Conservation (phyloP, 2,888 invertebrate species). For the Zootermopsis nevadensis region DNA sequence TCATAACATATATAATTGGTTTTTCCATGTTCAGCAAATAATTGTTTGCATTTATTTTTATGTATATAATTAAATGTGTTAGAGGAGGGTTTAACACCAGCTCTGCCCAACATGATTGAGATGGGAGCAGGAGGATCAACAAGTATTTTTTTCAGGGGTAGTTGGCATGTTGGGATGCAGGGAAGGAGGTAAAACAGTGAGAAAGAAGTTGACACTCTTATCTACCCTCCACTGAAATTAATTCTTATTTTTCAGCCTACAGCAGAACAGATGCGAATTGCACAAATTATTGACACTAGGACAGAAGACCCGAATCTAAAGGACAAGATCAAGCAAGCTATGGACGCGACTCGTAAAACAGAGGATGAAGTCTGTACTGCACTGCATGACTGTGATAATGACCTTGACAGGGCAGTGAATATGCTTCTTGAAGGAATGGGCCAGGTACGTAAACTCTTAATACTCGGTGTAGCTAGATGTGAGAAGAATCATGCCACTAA, state of each 20-base stretch:
- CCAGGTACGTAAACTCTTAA: conserved; percentile 63
- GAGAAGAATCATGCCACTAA: too few relatives aligned
- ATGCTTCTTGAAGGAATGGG: conserved; percentile 80
- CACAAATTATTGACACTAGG: conserved; percentile 81
- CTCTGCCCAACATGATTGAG: too few relatives aligned
- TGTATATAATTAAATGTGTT: too few relatives aligned
- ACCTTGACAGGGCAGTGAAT: conserved; percentile 84
- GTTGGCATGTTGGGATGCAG: too few relatives aligned
- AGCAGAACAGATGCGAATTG: conserved; percentile 86
- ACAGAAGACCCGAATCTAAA: conserved; percentile 71
- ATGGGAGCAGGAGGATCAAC: too few relatives aligned
- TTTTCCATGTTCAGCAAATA: too few relatives aligned
- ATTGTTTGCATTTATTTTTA: too few relatives aligned
- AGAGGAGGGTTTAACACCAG: too few relatives aligned
- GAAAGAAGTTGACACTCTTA: background rate
- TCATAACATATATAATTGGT: too few relatives aligned
- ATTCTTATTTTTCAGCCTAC: conserved; percentile 71
- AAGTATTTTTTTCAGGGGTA: too few relatives aligned
- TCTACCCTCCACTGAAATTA: background rate
- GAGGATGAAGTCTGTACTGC: conserved; percentile 94
- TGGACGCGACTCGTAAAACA: conserved; percentile 90
- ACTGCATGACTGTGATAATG: conserved; percentile 92
- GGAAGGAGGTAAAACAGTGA: too few relatives aligned
- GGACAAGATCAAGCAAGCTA: conserved; percentile 81
- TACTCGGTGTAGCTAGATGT: too few relatives aligned